phyloP scores from a whole-genome alignment of 53 echinoderm and acorn worm genomes.

The Paracentrotus lividus region DNA sequence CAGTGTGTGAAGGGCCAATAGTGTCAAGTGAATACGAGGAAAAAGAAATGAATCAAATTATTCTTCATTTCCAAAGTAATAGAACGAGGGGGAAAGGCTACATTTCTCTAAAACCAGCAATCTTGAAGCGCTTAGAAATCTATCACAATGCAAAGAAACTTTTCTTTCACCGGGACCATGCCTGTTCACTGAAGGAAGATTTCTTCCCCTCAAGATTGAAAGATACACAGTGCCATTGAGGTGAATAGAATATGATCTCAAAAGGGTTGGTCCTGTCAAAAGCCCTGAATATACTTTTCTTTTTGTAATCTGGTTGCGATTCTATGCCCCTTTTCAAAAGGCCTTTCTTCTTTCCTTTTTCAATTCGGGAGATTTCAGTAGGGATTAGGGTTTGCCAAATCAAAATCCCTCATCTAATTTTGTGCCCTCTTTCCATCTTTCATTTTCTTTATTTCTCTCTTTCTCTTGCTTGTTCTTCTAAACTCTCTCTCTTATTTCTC shows the following conservation, averaged over 20 bases:
- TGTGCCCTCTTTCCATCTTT: neutral
- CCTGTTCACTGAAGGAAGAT: conserved; percentile 32
- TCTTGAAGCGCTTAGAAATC: conserved; percentile 22
- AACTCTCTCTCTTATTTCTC: neutral
- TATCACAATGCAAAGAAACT: conserved; percentile 48
- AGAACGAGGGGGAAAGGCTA: neutral
- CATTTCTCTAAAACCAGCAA: conserved; percentile 21
- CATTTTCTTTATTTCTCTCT: neutral
- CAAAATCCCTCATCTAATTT: conserved; percentile 62
- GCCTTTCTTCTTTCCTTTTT: conserved; percentile 30
- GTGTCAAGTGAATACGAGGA: conserved; percentile 5
- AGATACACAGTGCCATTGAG: conserved; percentile 44
- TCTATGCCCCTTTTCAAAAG: conserved; percentile 43
- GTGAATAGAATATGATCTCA: conserved; percentile 58
- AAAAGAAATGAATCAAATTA: neutral
- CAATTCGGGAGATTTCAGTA: conserved; percentile 51
- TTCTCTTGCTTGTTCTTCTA: neutral
- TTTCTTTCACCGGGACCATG: neutral
- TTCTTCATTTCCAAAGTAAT: neutral
- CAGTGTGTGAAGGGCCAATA: too few species aligned
- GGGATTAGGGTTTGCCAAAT: conserved; percentile 59
- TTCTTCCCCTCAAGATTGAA: neutral
- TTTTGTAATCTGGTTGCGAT: conserved; percentile 39
- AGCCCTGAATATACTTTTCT: conserved; percentile 52
- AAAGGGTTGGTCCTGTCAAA: conserved; percentile 41